phyloP scores from a whole-genome alignment of 2,888 invertebrate genomes.

The Germaria angustata region DNA sequence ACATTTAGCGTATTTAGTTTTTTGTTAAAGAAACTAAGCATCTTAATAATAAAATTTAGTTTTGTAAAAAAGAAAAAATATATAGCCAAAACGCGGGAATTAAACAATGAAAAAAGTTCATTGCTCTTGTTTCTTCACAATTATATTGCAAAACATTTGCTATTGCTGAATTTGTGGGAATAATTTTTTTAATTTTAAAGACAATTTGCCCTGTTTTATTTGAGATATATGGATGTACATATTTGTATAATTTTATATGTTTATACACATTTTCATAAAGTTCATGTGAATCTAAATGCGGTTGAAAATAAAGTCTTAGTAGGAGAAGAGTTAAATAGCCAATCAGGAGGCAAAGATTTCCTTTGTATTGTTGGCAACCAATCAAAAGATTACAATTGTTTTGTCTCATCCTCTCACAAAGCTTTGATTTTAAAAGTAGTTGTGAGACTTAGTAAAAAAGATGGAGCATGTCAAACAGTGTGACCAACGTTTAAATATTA shows the following conservation, averaged over 20 bases:
- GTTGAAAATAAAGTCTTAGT: neutral
- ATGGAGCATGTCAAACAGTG: neutral
- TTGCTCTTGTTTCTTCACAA: slow-evolving; percentile 34
- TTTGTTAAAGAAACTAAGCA: neutral
- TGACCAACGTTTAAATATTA: neutral
- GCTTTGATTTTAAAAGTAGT: neutral
- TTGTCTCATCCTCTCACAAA: neutral
- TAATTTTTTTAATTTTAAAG: slow-evolving; percentile 14
- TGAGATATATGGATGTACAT: too few relatives aligned
- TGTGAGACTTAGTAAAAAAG: neutral
- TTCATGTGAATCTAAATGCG: slow-evolving; percentile 32
- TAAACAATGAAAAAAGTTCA: slow-evolving; percentile 38
- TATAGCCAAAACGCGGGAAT: neutral
- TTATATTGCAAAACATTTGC: slow-evolving; percentile 30
- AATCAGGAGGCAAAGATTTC: neutral
- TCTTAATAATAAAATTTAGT: neutral
- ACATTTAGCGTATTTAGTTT: slow-evolving; percentile 24
- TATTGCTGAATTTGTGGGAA: slow-evolving; percentile 51
- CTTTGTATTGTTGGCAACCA: neutral
- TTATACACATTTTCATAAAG: neutral
- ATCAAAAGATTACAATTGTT: neutral
- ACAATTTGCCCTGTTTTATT: neutral
- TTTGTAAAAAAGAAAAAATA: slow-evolving; percentile 3
- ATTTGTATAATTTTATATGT: neutral
- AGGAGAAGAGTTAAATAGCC: slow-evolving; percentile 6